Evolutionary conservation across 1,140 invertebrate genomes (phyloP).

Genomic region (Musca domestica): DNA sequence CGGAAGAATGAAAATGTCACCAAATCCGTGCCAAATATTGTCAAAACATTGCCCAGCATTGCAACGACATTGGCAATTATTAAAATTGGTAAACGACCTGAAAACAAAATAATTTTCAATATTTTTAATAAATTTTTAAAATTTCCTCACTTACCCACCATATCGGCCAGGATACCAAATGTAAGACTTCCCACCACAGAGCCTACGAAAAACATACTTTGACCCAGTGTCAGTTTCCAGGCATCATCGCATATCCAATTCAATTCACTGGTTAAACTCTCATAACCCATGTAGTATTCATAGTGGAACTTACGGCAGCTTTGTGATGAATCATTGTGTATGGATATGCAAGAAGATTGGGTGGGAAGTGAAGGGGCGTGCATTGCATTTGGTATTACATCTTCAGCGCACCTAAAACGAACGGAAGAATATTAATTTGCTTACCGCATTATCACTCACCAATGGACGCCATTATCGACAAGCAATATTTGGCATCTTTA

Average conservation of each 20-base stretch:
- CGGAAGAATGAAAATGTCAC: conserved; percentile 53
- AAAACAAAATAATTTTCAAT: background rate
- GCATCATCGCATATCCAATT: conserved; percentile 59
- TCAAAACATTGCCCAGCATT: conserved; percentile 55
- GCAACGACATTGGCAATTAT: conserved; percentile 54
- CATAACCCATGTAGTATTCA: conserved; percentile 42
- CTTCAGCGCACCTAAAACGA: conserved; percentile 16
- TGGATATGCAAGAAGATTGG: conserved; percentile 14
- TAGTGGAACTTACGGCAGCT: conserved; percentile 37
- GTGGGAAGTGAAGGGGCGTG: background rate
- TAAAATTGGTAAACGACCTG: conserved; percentile 28
- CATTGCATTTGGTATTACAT: background rate
- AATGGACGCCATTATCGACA: too few species aligned
- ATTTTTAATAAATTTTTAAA: background rate
- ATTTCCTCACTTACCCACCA: conserved; percentile 33
- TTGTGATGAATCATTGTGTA: conserved; percentile 28
- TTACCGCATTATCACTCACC: too few species aligned
- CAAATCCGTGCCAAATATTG: conserved; percentile 52
- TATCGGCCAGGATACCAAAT: conserved; percentile 58
- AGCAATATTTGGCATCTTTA: too few species aligned
- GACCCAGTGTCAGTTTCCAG: conserved; percentile 58
- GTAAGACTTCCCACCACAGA: conserved; percentile 57
- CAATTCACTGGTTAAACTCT: conserved; percentile 46
- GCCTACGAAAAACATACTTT: conserved; percentile 60
- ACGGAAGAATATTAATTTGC: too few species aligned